Base-by-base conservation (phyloP, 1,140 invertebrate species). In the Gonioctena quinquepunctata region DNA sequence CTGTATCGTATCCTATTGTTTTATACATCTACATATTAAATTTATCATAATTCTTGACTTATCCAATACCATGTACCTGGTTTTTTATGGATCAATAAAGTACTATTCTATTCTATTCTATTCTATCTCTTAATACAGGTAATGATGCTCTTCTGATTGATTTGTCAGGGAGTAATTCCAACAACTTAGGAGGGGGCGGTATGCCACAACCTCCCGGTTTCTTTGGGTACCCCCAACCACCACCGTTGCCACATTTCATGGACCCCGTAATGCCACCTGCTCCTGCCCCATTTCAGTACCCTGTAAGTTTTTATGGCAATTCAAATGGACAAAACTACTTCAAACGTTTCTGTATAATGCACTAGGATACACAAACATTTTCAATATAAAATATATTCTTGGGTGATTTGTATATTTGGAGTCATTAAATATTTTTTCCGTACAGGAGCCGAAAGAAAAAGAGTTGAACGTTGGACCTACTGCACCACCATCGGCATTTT, bases 141-240 rank as follows among this genome's bases (percentile, higher is more conserved):
- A 74, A 68, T 28, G 94, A 96, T 84, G 89, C 90, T 23, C 78
- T 94, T 74, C 82, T 97, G 50, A 96, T 97, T 78, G 95, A 97
- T 80, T 86, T 94, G 66, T 89, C 88, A 56, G 83, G 63, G 2
- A 68, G 70, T 18, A 67, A 83, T 66, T 82, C 82, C 18, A 90
- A 89, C 73, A 89, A 90, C 82, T 85, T 90, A 6, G 86, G 87
- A 48, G 87, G 87, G 21, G 84, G 84, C 48, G 84, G 85, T 49
- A 63, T 79, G n/a, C 86, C 88, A 33, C 86, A 89, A 69, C 92
- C 92, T n/a, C 87, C 88, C 1, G 93, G 93, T 1, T 95, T 94
- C 80, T 90, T 94, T 70, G 93, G 91, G 3, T 94, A 87, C 81
- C 92, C 92, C 11, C 86, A 87, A 60, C 86, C 89, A 66, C 92